Percentiles rank a stretch among this genome's conserved stretches.
Evolutionary conservation across 2,888 invertebrate genomes (phyloP).

Genomic region (Brachyopa scutellaris): DNA sequence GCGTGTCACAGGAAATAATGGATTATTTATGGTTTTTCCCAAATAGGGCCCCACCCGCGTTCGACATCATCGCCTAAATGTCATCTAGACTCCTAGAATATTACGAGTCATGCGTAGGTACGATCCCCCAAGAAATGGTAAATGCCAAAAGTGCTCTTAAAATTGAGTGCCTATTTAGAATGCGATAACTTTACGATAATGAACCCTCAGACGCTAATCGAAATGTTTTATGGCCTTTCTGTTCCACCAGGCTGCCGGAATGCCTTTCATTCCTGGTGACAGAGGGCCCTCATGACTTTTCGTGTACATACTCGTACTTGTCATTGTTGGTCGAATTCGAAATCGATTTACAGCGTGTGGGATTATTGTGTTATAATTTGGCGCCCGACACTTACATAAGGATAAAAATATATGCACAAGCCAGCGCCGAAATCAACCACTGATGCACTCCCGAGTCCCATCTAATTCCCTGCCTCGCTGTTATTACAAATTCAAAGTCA

Average conservation of each 20-base stretch:
- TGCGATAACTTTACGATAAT: slow-evolving; percentile 36
- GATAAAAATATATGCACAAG: too few species aligned
- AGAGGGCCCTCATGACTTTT: neutral
- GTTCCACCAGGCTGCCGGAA: slow-evolving; percentile 10
- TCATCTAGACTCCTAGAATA: slow-evolving; percentile 26
- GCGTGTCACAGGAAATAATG: slow-evolving; percentile 20
- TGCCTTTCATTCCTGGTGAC: neutral
- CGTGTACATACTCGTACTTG: neutral
- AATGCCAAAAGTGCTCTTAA: slow-evolving; percentile 36
- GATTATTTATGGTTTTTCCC: slow-evolving; percentile 28
- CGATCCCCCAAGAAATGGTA: neutral
- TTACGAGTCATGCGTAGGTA: slow-evolving; percentile 8
- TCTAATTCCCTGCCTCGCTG: too few species aligned
- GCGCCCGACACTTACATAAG: too few species aligned
- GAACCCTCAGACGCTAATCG: slow-evolving; percentile 16
- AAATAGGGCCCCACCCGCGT: neutral
- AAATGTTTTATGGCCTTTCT: slow-evolving; percentile 11
- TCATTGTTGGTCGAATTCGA: neutral
- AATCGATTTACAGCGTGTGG: neutral
- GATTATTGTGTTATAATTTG: neutral
- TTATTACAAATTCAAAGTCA: slow-evolving; percentile 32
- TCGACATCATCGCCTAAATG: slow-evolving; percentile 5
- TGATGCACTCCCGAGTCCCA: too few species aligned
- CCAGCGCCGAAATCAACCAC: too few species aligned
- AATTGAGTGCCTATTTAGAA: slow-evolving; percentile 28